Conservation (phyloP, 2,797 vertebrate genomes). For the Sebastes iracundus region DNA sequence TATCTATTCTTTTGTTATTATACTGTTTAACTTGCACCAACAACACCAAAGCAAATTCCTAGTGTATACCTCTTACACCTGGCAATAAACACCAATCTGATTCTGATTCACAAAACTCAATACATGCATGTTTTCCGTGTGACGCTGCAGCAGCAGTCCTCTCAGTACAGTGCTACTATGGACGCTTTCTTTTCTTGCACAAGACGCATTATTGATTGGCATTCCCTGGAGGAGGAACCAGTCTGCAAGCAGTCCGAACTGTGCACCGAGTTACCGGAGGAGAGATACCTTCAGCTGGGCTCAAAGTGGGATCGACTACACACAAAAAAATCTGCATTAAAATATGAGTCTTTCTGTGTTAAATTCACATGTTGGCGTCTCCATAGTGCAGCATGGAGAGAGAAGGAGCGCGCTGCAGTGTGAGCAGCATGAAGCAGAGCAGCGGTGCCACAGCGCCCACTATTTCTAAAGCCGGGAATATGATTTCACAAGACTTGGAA, state of each 20-base stretch:
- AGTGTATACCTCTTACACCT: too few species aligned
- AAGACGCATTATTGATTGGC: conserved; percentile 83
- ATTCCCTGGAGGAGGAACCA: conserved; percentile 80
- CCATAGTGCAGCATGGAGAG: conserved; percentile 44
- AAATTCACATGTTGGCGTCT: conserved; percentile 70
- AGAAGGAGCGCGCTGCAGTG: conserved; percentile 52
- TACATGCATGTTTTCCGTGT: conserved; percentile 70
- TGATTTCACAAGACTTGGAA: conserved; percentile 91
- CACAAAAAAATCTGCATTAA: conserved; percentile 51
- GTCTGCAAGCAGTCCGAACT: conserved; percentile 56
- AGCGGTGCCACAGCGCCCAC: conserved; percentile 94
- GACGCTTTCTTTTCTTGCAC: conserved; percentile 64
- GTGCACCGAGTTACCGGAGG: conserved; percentile 44
- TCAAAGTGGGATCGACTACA: conserved; percentile 29
- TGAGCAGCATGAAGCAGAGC: conserved; percentile 76
- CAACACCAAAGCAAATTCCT: too few species aligned
- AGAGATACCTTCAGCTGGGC: conserved; percentile 44
- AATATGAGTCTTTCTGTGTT: conserved; percentile 72
- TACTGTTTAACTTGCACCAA: too few species aligned
- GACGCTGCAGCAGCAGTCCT: conserved; percentile 61
- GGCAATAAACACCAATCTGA: too few species aligned
- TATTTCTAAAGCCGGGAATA: conserved; percentile 92
- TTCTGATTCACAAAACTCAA: conserved; percentile 47
- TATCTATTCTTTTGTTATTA: too few species aligned
- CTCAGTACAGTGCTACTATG: conserved; percentile 49